Base-by-base conservation (phyloP, 37 sponge, comb jelly and placozoan genomes). In the Spongilla lacustris region DNA sequence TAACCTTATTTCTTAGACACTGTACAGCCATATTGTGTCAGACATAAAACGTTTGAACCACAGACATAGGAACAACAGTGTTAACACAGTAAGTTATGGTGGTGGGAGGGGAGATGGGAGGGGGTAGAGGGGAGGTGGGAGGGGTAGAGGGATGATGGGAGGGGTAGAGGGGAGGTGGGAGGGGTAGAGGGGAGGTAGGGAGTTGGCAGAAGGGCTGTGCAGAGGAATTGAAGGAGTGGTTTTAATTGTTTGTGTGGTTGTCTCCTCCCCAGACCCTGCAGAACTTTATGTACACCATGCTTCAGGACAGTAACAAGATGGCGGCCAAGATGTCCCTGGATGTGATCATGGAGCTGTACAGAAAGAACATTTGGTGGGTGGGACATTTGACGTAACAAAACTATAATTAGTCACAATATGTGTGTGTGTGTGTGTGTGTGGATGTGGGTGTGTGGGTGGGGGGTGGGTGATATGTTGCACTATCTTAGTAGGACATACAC, bases 201-300 rank as follows among this genome's bases (percentile, higher is more conserved):
- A n/a, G n/a, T n/a, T n/a, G n/a, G n/a, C n/a, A n/a, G n/a, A n/a
- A n/a, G n/a, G n/a, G n/a, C n/a, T n/a, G n/a, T n/a, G n/a, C n/a
- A n/a, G n/a, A n/a, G n/a, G n/a, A n/a, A n/a, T n/a, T n/a, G n/a
- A n/a, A n/a, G n/a, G n/a, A n/a, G n/a, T n/a, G n/a, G n/a, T n/a
- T n/a, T n/a, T n/a, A n/a, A n/a, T n/a, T n/a, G n/a, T n/a, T n/a
- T n/a, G n/a, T n/a, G n/a, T n/a, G n/a, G n/a, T n/a, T n/a, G n/a
- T 30, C 50, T 84, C n/a, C 36, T 78, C 36, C 35, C 4, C 67
- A 95, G 96, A 70, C 50, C 50, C 73, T 97, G 2, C 98, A 97
- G 85, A 91, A 87, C 49, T 97, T 95, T 78, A 97, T 97, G 89
- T 95, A 95, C 69, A 78, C 81, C 0, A 95, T 97, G 94, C 69